Base-by-base conservation (phyloP, 2,797 vertebrate genomes). In the Diplodus puntazzo region DNA sequence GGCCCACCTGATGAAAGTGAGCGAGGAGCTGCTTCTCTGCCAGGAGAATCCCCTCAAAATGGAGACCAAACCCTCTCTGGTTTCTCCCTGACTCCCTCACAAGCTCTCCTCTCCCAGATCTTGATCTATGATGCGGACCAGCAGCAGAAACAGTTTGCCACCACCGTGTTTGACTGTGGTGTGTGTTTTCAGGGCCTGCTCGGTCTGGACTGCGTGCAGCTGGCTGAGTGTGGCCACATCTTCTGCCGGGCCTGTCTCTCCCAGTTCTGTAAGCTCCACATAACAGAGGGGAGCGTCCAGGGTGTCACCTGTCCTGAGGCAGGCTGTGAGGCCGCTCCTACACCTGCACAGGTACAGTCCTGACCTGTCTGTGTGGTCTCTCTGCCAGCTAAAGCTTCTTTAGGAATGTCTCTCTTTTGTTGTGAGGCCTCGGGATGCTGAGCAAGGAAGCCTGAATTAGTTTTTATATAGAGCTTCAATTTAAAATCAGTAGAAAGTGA, bases 181-280 rank as follows among this genome's bases (percentile, higher is more conserved):
- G 96, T 98, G 83, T 98, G 97, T 89, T 97, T 96, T 75, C 87
- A 70, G 53, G 88, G 94, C 85, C 95, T 94, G 79, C 90, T 96
- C 49, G 97, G 97, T 21, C 95, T 93, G 0, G 95, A 96, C 8
- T 97, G 96, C 57, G 91, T 95, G 81, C 84, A 94, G 88, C 92
- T 98, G 84, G 50, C 73, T 0, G 94, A 94, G 17, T 98, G 97
- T 58, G 92, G 91, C 30, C 97, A 98, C 11, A 90, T 97, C 27
- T 97, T 96, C 93, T 98, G 97, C 88, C 93, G 79, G 75, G 81
- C 88, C 6, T 98, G 97, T 92, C 91, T 97, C 30, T 90, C 93
- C 23, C 92, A 96, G 89, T 96, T 96, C 92, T 98, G 96, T 82
- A 95, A 94, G 83, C 92, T 97, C 68, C 96, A 95, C 88, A 98